Evolutionary conservation across 2,888 invertebrate genomes (phyloP).

Genomic region (Cataglyphis rosenhaueri): DNA sequence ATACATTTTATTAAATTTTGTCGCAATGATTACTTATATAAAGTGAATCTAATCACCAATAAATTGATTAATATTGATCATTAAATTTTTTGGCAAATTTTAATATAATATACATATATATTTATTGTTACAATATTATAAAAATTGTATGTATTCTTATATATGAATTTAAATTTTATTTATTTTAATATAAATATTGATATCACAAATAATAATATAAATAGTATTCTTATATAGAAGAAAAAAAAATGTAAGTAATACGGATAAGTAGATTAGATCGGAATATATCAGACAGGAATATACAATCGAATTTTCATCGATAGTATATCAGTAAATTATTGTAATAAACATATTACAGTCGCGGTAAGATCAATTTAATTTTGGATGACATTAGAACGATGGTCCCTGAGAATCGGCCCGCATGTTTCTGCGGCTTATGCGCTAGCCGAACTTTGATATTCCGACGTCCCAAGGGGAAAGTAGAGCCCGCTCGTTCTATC

Average conservation of each 20-base stretch:
- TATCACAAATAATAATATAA: conserved; percentile 18
- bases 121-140: neutral
- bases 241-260: neutral
- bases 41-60: neutral
- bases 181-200: conserved; percentile 4
- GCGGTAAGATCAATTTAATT: conserved; percentile 55
- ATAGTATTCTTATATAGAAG: neutral
- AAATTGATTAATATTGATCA: neutral
- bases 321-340: conserved; percentile 37
- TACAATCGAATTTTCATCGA: conserved; percentile 28
- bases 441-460: conserved; percentile 54
- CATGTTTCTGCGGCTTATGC: conserved; percentile 44
- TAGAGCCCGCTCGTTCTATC: conserved; percentile 68
- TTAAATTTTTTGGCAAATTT: neutral
- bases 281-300: neutral
- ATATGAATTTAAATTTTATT: conserved; percentile 19
- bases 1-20: neutral
- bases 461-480: conserved; percentile 62
- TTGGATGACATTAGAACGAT: conserved; percentile 52
- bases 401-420: conserved; percentile 53
- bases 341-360: conserved; percentile 41
- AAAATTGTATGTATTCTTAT: neutral
- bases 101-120: neutral
- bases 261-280: neutral
- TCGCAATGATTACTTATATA: neutral